These are phyloP conservation scores for Alcedo atthis DNA, from an alignment of 2,797 vertebrate genomes.

Conservation along the genomic window DNA sequence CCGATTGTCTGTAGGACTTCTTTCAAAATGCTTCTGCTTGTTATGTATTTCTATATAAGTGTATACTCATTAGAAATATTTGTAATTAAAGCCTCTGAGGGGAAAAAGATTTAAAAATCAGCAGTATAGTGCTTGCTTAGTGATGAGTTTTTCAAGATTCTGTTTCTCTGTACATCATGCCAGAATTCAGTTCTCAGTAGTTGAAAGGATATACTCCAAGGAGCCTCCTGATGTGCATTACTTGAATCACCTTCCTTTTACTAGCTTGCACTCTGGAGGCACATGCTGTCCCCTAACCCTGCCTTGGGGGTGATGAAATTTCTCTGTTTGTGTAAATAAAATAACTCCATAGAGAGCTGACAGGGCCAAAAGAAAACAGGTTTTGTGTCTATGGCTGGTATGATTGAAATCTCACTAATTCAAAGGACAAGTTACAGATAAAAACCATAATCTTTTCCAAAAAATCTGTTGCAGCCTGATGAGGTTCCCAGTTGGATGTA, in stretches of 20 bases:
- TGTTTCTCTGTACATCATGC: neutral
- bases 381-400: neutral
- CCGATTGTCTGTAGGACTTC: neutral
- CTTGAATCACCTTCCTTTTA: neutral
- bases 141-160: neutral
- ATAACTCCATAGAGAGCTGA: neutral
- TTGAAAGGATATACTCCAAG: neutral
- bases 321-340: neutral
- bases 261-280: neutral
- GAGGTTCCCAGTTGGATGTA: neutral
- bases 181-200: neutral
- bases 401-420: constrained; percentile 24
- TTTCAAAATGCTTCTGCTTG: neutral
- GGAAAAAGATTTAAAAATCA: neutral
- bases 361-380: neutral
- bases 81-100: neutral
- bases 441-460: accelerated
- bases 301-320: neutral
- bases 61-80: neutral
- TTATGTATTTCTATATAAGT: neutral
- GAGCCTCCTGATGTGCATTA: neutral
- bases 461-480: neutral
- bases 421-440: neutral
- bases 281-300: neutral
- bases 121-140: neutral